Base-by-base conservation (phyloP, 92 coral and sea anemone genomes). In the Siderastrea radians region DNA sequence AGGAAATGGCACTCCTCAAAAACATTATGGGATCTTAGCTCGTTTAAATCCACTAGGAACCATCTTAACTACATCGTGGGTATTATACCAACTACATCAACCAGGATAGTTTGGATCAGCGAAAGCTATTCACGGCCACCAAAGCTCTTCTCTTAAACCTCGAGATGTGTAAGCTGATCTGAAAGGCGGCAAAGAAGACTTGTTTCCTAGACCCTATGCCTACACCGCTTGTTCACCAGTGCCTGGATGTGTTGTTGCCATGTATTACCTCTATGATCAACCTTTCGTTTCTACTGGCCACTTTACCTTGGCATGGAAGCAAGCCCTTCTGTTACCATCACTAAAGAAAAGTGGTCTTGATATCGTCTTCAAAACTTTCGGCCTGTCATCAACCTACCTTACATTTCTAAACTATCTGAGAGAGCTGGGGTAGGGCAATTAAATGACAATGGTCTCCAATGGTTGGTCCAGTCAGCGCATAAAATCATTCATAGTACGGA, bases 341-440 rank as follows among this genome's bases (percentile, higher is more conserved):
- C 77, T 90, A 10, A 93, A 90, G 82, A 93, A 82, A 72, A 17
- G 38, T 57, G 90, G 87, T 17, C 77, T 90, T 16, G 92, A 87
- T 72, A 62, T 57, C 38, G 84, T 83, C 60, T 90, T 68, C 45
- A 82, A 75, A 81, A 93, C 68, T 84, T 81, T 86, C 81, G 96
- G 63, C 96, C 96, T 7, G 85, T 92, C 49, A 89, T 88, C 63
- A 89, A 89, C 50, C 68, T 89, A 14, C 74, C 93, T 4, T 93
- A 75, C 45, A 74, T 85, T 26, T 91, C 93, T 6, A 82, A 86
- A 72, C 49, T 79, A 5, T 82, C 96, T 2, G 94, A 90, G 74
- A 90, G 74, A 59, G 96, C 92, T 16, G 87, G 70, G 4, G 86
- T 74, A 11, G 59, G 82, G 6, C 93, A 93, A 75, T 72, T 91